phyloP scores from a whole-genome alignment of 1,140 invertebrate genomes.

The Sogatella furcifera region DNA sequence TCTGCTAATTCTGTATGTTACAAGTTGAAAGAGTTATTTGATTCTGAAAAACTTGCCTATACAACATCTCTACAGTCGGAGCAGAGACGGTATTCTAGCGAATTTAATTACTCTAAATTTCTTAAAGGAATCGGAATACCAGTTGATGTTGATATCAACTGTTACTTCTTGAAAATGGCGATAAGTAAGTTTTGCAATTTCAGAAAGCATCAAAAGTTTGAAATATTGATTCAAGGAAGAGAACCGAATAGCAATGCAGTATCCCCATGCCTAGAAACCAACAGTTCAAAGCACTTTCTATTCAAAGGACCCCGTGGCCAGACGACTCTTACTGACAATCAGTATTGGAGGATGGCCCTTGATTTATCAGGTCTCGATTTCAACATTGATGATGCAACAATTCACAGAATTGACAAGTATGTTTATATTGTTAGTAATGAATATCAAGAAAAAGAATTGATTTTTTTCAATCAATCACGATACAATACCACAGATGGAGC shows the following conservation, averaged over 20 bases:
- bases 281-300: not conserved
- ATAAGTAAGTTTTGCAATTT: not conserved
- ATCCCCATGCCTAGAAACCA: not conserved
- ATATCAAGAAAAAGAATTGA: not conserved
- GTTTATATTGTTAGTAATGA: not conserved
- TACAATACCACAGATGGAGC: not conserved
- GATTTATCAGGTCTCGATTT: not conserved
- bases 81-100: no score
- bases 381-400: not conserved
- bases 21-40: slow-evolving; percentile 4
- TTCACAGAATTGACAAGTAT: not conserved
- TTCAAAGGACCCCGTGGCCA: slow-evolving; percentile 4
- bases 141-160: slow-evolving; percentile 5
- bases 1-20: slow-evolving; percentile 6
- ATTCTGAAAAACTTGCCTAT: not conserved
- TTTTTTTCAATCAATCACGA: no score
- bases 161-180: not conserved
- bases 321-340: not conserved
- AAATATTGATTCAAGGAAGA: not conserved
- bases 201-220: slow-evolving; percentile 5
- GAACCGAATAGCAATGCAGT: no score
- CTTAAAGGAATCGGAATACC: no score
- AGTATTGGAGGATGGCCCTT: slow-evolving; percentile 6
- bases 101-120: no score
- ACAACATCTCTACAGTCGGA: no score